These are phyloP conservation scores for Puntigrus tetrazona DNA, from an alignment of 2,113 vertebrate genomes.

Conservation along the genomic window DNA sequence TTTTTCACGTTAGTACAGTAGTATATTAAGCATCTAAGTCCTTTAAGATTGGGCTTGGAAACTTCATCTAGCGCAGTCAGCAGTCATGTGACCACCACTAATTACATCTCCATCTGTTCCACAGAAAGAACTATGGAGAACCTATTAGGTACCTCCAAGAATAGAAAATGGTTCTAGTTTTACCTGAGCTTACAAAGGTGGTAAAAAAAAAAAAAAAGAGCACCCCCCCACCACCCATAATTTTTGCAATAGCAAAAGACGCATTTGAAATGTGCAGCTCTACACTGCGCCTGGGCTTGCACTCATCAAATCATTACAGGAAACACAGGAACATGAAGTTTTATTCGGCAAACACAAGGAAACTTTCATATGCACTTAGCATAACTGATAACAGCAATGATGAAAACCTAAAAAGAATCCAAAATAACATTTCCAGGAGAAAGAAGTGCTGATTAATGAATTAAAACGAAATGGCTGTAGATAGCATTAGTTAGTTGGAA, in stretches of 20 bases:
- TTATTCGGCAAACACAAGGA: not conserved
- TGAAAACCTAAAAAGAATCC: not conserved
- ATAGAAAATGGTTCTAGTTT: not conserved
- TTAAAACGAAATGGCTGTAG: not conserved
- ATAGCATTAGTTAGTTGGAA: not conserved
- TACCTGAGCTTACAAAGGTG: not conserved
- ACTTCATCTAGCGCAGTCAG: not conserved
- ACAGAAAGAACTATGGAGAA: not conserved
- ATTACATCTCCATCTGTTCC: conserved; percentile 41
- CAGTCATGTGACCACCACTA: conserved; percentile 44
- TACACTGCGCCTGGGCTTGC: not conserved
- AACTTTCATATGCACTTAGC: not conserved
- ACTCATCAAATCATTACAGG: not conserved
- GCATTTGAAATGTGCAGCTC: not conserved
- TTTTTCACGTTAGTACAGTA: not conserved
- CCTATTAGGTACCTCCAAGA: not conserved
- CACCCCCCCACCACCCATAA: not conserved
- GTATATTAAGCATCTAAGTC: not conserved
- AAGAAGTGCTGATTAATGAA: not conserved
- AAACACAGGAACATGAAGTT: not conserved
- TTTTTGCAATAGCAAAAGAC: not conserved
- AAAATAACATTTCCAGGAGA: not conserved
- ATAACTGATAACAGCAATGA: not conserved
- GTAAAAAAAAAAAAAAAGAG: not conserved
- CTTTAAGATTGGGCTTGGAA: not conserved